phyloP scores from a whole-genome alignment of 2,113 vertebrate species.

The Galemys pyrenaicus region DNA sequence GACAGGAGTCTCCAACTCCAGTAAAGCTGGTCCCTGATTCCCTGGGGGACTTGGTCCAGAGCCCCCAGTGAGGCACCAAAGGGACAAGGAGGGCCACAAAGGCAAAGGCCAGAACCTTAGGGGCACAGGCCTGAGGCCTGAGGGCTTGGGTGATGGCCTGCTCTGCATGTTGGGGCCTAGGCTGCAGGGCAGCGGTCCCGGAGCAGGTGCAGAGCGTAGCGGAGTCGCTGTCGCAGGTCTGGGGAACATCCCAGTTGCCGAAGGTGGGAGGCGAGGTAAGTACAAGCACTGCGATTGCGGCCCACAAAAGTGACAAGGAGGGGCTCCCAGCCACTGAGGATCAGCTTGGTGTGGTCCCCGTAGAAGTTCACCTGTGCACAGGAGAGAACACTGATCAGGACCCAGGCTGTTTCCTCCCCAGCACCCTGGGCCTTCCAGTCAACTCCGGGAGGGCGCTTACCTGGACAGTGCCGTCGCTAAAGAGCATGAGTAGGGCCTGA shows the following conservation, averaged over 20 bases:
- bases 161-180: conserved; percentile 77
- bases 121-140: conserved; percentile 16
- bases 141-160: neutral
- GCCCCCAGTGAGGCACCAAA: conserved; percentile 73
- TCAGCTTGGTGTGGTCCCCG: conserved; percentile 97
- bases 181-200: conserved; percentile 89
- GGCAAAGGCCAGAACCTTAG: conserved; percentile 8
- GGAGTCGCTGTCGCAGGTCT: conserved; percentile 91
- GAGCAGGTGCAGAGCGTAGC: conserved; percentile 93
- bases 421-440: neutral
- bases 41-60: conserved; percentile 64
- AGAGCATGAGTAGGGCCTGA: conserved; percentile 97
- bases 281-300: conserved; percentile 92
- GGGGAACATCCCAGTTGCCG: conserved; percentile 92
- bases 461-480: conserved; percentile 96
- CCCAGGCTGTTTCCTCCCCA: neutral
- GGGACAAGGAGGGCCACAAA: conserved; percentile 40
- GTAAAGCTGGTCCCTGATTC: conserved; percentile 78
- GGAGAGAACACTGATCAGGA: neutral
- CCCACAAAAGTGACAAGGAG: conserved; percentile 97
- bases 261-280: conserved; percentile 93
- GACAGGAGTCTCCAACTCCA: conserved; percentile 28
- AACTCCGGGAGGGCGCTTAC: conserved; percentile 77
- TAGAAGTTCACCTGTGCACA: conserved; percentile 95
- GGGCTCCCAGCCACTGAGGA: conserved; percentile 93